These are phyloP conservation scores for Pungitius pungitius DNA, from an alignment of 2,113 vertebrate genomes.

Conservation along the genomic window DNA sequence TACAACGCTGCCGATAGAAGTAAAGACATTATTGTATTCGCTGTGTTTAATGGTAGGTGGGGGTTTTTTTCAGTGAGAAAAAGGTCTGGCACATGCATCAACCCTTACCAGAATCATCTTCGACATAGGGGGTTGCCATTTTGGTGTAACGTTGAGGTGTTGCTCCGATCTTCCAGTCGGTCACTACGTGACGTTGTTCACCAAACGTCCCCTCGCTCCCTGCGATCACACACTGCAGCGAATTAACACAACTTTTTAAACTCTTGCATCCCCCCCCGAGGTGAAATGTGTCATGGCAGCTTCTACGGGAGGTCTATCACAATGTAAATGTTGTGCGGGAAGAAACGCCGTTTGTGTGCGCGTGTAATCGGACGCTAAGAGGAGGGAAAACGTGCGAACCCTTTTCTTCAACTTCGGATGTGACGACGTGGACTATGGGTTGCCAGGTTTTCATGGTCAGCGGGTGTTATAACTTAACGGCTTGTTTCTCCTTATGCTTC, in stretches of 20 bases:
- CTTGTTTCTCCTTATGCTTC: not conserved
- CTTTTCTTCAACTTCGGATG: conserved; percentile 51
- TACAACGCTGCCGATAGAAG: accelerated
- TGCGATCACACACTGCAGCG: not conserved
- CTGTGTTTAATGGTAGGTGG: not conserved
- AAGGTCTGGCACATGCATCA: conserved; percentile 47
- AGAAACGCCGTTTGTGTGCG: not conserved
- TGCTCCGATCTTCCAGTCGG: conserved; percentile 60
- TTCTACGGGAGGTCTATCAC: not conserved
- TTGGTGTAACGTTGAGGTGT: conserved; percentile 70
- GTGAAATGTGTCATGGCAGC: conserved; percentile 28
- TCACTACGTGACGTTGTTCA: conserved; percentile 2
- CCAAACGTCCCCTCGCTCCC: conserved; percentile 3
- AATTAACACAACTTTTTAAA: not conserved
- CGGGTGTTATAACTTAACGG: not conserved
- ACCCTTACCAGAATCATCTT: conserved; percentile 92
- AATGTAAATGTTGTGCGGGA: not conserved
- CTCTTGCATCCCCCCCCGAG: not conserved
- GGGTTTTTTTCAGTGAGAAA: not conserved
- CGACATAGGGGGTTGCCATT: conserved; percentile 97
- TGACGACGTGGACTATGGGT: conserved; percentile 69
- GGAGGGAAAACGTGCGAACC: conserved; percentile 43
- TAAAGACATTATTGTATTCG: accelerated
- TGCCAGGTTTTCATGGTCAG: conserved; percentile 57
- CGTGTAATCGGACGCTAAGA: not conserved